Evolutionary conservation across 2,113 vertebrate species (phyloP).

Genomic region (Sander vitreus): DNA sequence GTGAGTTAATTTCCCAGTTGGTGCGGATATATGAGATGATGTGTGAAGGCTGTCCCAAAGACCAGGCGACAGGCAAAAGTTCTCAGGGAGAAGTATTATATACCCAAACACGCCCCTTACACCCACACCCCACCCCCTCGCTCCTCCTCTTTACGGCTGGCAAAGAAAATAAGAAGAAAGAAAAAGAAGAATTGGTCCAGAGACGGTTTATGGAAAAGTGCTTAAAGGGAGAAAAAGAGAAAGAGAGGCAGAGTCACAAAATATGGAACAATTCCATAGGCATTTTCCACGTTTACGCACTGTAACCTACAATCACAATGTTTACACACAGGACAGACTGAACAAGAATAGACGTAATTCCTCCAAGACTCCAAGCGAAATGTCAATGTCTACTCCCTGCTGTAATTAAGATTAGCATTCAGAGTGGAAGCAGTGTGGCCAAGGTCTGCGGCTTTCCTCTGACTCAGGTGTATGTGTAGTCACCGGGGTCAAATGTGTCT

Average conservation of each 20-base stretch:
- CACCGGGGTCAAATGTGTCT: conserved; percentile 55
- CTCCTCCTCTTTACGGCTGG: conserved; percentile 66
- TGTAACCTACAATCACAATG: conserved; percentile 75
- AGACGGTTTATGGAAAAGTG: conserved; percentile 77
- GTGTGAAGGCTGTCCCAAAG: conserved; percentile 87
- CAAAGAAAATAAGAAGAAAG: conserved; percentile 63
- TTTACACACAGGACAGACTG: conserved; percentile 75
- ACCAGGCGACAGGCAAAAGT: conserved; percentile 89
- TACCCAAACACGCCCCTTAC: conserved; percentile 85
- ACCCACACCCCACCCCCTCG: conserved; percentile 68
- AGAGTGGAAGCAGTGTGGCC: conserved; percentile 49
- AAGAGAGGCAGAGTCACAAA: conserved; percentile 53
- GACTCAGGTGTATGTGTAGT: conserved; percentile 56
- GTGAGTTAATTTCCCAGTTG: conserved; percentile 85
- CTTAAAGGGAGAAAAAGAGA: conserved; percentile 60
- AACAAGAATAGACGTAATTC: conserved; percentile 69
- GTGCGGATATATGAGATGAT: conserved; percentile 77
- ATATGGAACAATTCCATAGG: conserved; percentile 72
- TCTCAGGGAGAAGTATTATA: conserved; percentile 85
- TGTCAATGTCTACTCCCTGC: conserved; percentile 67
- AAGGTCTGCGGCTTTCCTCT: conserved; percentile 44
- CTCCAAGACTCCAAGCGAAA: conserved; percentile 72
- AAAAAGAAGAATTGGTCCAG: conserved; percentile 43
- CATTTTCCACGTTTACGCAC: conserved; percentile 78
- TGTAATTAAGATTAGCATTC: conserved; percentile 68